These are phyloP conservation scores for Melanargia galathea DNA, from an alignment of 2,888 invertebrate species.

Conservation along the genomic window DNA sequence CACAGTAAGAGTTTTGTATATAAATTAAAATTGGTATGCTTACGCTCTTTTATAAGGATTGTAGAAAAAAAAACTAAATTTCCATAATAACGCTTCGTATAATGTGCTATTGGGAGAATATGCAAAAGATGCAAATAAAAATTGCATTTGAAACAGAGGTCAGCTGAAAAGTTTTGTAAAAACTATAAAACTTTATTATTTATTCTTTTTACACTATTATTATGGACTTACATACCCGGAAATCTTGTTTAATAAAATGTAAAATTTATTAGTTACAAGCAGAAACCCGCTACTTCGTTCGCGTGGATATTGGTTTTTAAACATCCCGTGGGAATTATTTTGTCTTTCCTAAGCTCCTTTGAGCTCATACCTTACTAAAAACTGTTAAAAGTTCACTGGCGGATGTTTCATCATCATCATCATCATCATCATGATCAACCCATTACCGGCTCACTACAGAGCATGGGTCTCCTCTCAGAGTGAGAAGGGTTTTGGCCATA, in stretches of 20 bases:
- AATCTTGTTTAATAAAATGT: neutral
- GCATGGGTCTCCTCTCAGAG: too few relatives aligned
- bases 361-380: too few relatives aligned
- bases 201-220: neutral
- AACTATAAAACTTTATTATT: neutral
- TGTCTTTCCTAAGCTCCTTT: too few relatives aligned
- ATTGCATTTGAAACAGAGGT: neutral
- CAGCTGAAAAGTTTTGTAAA: neutral
- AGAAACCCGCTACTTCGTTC: too few relatives aligned
- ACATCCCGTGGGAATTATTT: too few relatives aligned
- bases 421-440: too few relatives aligned
- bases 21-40: slow-evolving; percentile 80
- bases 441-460: too few relatives aligned
- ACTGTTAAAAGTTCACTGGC: too few relatives aligned
- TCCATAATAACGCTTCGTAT: slow-evolving; percentile 51
- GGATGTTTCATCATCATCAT: too few relatives aligned
- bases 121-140: slow-evolving; percentile 33
- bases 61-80: slow-evolving; percentile 68
- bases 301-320: too few relatives aligned
- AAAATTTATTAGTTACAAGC: too few relatives aligned
- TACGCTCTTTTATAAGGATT: slow-evolving; percentile 63
- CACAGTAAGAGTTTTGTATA: slow-evolving; percentile 75
- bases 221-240: neutral
- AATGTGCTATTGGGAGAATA: slow-evolving; percentile 42
- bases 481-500: too few relatives aligned